phyloP scores from a whole-genome alignment of 2,113 vertebrate genomes.

The Tricholaema leucomelas region DNA sequence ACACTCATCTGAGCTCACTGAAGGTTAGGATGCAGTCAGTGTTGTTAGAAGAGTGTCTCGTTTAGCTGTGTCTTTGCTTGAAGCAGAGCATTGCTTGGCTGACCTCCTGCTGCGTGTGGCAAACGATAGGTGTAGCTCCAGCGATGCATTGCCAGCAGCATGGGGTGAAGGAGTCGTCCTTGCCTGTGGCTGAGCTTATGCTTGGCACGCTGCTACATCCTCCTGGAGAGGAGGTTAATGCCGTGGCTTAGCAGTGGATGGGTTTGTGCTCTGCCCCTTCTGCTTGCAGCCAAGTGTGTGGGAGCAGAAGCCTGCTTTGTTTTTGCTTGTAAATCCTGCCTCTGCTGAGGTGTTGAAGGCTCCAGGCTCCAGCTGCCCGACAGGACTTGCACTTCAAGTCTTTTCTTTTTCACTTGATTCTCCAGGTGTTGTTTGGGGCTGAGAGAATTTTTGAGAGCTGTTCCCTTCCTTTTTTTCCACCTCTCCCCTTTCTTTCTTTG shows the following conservation, averaged over 20 bases:
- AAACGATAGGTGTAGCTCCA: not conserved
- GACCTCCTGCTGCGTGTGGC: not conserved
- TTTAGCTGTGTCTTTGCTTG: not conserved
- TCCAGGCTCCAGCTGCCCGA: not conserved
- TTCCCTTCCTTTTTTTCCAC: no score
- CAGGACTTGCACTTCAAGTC: not conserved
- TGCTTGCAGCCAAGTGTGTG: not conserved
- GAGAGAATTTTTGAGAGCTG: not conserved
- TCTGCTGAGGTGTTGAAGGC: not conserved
- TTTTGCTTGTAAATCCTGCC: not conserved
- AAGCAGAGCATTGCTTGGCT: not conserved
- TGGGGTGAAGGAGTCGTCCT: rapidly evolving
- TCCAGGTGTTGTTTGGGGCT: not conserved
- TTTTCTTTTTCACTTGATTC: not conserved
- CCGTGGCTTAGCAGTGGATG: not conserved
- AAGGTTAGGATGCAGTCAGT: not conserved
- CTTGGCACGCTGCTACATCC: no score
- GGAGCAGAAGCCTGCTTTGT: not conserved
- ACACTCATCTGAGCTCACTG: not conserved
- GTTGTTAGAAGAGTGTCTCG: not conserved
- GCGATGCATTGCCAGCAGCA: rapidly evolving
- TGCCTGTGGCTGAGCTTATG: rapidly evolving
- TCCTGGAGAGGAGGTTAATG: not conserved
- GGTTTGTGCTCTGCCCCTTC: not conserved
- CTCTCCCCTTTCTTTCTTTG: not conserved